A percentile compares a stretch with the other conserved stretches of the same genome.
These are phyloP conservation scores for Atherix ibis DNA, from an alignment of 2,888 invertebrate species.

Conservation along the genomic window DNA sequence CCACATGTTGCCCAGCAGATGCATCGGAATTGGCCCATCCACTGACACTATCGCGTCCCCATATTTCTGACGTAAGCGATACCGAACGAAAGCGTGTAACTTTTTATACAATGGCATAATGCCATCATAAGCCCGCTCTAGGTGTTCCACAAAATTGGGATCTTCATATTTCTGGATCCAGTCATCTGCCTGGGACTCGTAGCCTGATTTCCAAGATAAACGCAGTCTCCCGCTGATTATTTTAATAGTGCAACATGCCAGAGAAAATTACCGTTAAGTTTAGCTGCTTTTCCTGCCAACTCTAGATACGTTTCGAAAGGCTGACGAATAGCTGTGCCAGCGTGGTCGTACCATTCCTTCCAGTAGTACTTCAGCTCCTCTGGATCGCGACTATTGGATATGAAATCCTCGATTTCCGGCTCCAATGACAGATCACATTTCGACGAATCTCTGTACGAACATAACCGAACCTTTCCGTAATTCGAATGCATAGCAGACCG, in stretches of 20 bases:
- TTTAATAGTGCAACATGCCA: too few relatives aligned
- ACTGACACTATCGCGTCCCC: conserved; percentile 47
- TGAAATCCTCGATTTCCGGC: conserved; percentile 43
- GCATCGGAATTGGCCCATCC: conserved; percentile 59
- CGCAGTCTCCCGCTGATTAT: too few relatives aligned
- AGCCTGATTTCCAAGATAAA: too few relatives aligned
- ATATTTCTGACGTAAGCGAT: conserved; percentile 50
- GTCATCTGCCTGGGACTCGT: conserved; percentile 47
- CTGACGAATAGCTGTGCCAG: conserved; percentile 45
- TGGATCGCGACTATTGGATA: conserved; percentile 53
- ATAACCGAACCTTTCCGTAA: conserved; percentile 61
- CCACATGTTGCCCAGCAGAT: conserved; percentile 71
- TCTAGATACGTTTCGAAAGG: conserved; percentile 50
- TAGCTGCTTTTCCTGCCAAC: conserved; percentile 51
- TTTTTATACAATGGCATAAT: conserved; percentile 66
- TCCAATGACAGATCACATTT: conserved; percentile 56
- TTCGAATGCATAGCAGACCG: conserved; percentile 58
- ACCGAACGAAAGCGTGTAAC: conserved; percentile 67
- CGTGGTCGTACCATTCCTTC: conserved; percentile 63
- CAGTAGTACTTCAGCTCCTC: conserved; percentile 63
- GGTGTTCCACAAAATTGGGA: conserved; percentile 46
- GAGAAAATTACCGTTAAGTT: conserved; percentile 43
- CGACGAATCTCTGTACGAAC: conserved; percentile 42
- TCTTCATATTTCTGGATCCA: conserved; percentile 61
- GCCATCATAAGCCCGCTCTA: conserved; percentile 51